phyloP scores from a whole-genome alignment of 2,113 vertebrate genomes.

The Gracilinanus agilis region DNA sequence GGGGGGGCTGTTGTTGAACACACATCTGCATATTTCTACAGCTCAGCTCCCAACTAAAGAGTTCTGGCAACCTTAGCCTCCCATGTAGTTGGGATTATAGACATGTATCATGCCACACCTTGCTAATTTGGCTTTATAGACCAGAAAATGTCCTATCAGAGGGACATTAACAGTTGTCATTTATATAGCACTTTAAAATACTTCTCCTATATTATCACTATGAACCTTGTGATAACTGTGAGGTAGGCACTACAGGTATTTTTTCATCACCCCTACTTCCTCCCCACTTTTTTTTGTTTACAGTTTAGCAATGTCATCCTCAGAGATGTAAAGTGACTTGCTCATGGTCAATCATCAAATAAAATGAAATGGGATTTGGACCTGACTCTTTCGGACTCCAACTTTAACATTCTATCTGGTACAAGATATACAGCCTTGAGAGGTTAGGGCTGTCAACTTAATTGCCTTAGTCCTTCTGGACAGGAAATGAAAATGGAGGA shows the following conservation, averaged over 20 bases:
- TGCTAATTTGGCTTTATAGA: not conserved
- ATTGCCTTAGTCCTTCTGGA: not conserved
- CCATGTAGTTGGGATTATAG: not conserved
- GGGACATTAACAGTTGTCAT: too few species aligned
- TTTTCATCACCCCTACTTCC: too few species aligned
- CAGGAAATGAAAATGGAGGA: not conserved
- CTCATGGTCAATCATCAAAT: not conserved
- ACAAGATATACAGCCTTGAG: not conserved
- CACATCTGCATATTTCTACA: not conserved
- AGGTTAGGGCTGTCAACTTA: not conserved
- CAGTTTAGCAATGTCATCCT: not conserved
- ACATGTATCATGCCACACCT: not conserved
- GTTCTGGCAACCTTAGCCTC: not conserved
- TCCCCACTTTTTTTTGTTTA: too few species aligned
- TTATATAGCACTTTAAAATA: not conserved
- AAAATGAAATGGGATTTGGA: not conserved
- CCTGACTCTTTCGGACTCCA: not conserved
- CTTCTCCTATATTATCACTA: not conserved
- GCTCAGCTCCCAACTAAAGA: not conserved
- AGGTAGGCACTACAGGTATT: not conserved
- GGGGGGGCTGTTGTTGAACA: not conserved
- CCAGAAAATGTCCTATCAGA: accelerated
- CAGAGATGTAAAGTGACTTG: not conserved
- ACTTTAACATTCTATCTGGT: not conserved
- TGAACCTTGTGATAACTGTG: not conserved